Percentiles rank a stretch among this genome's conserved stretches.
These are phyloP conservation scores for Noctua janthe DNA, from an alignment of 2,888 invertebrate species.

Conservation along the genomic window DNA sequence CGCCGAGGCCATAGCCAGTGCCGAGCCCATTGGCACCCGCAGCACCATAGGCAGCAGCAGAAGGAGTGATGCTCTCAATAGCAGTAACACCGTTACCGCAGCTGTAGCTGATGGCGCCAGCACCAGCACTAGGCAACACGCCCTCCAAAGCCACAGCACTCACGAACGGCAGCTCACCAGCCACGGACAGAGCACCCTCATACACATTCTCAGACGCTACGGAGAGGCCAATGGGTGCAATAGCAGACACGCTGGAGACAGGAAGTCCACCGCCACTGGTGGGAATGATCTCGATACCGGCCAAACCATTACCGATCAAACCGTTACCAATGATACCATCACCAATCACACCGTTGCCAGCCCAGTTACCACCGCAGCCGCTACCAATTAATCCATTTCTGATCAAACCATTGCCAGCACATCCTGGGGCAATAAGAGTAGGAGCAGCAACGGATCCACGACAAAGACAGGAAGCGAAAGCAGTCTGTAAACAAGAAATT, in stretches of 20 bases:
- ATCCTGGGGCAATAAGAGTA: not conserved
- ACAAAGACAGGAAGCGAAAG: not conserved
- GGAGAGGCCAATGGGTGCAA: conserved; percentile 51
- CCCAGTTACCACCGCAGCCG: not conserved
- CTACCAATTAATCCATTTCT: not conserved
- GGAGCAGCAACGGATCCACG: not conserved
- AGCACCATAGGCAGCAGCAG: not conserved
- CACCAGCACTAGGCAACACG: conserved; percentile 49
- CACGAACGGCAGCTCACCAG: conserved; percentile 41
- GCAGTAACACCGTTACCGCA: conserved; percentile 35
- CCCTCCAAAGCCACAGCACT: conserved; percentile 46
- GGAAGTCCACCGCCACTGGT: conserved; percentile 59
- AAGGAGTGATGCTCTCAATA: not conserved
- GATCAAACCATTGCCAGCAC: not conserved
- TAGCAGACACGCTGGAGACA: conserved; percentile 48
- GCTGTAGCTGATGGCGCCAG: conserved; percentile 52
- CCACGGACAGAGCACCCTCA: conserved; percentile 54
- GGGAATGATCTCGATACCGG: conserved; percentile 37
- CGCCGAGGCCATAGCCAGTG: not conserved
- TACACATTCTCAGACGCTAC: conserved; percentile 59
- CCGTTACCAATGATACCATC: conserved; percentile 28
- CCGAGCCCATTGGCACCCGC: not conserved
- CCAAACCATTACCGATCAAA: conserved; percentile 53
- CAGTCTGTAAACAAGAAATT: not conserved
- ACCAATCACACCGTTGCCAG: not conserved